Percentiles rank a stretch among this genome's conserved stretches.
Conservation (phyloP, 2,113 vertebrate genomes). For the Apistogramma diplotaenia region DNA sequence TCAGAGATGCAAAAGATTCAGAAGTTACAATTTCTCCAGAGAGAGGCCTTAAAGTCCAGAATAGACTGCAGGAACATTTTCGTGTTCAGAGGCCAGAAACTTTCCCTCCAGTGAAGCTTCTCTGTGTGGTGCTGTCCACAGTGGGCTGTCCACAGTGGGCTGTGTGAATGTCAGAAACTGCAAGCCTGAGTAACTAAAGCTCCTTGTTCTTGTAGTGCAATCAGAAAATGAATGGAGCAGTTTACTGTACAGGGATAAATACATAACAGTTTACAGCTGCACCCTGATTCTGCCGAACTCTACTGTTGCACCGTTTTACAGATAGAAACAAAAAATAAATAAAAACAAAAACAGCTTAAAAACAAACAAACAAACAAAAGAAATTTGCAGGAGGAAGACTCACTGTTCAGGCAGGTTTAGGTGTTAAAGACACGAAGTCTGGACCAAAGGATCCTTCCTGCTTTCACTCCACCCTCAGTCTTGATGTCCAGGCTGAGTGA, state of each 20-base stretch:
- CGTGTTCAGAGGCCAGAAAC: rapidly evolving
- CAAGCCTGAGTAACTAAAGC: background rate
- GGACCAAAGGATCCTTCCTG: too few species aligned
- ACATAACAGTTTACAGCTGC: too few species aligned
- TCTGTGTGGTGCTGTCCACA: background rate
- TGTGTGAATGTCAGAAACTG: rapidly evolving
- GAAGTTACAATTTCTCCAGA: background rate
- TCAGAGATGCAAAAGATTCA: background rate
- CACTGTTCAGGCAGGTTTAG: too few species aligned
- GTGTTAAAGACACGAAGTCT: too few species aligned
- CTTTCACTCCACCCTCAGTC: too few species aligned
- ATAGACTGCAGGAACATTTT: background rate
- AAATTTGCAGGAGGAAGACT: background rate
- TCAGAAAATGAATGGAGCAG: background rate
- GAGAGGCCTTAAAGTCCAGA: background rate
- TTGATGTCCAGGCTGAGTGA: too few species aligned
- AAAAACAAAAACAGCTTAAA: background rate
- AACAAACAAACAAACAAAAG: too few species aligned
- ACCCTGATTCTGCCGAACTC: background rate
- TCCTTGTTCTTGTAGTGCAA: background rate
- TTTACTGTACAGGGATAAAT: too few species aligned
- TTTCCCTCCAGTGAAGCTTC: background rate
- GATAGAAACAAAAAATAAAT: background rate
- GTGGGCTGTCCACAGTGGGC: background rate
- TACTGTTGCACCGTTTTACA: background rate